A percentile compares a stretch with the other conserved stretches of the same genome.
These are phyloP conservation scores for Rotaria sp. DNA, from an alignment of 2,888 invertebrate species.

Conservation along the genomic window DNA sequence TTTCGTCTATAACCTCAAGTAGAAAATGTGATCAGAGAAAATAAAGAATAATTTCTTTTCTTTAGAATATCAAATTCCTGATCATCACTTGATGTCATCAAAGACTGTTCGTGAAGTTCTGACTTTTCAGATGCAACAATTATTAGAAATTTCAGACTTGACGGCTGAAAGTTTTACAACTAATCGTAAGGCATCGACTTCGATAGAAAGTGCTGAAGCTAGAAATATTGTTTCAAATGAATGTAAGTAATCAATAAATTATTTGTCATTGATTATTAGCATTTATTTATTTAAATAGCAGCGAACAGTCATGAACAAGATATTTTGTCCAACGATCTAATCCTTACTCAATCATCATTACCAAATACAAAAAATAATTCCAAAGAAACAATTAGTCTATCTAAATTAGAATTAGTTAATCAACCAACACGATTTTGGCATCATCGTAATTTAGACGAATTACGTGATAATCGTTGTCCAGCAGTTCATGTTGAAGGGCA, in stretches of 20 bases:
- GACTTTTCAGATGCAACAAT: background rate
- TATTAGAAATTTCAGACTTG: background rate
- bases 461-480: background rate
- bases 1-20: background rate
- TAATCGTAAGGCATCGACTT: no score
- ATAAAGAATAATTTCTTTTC: background rate
- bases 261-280: no score
- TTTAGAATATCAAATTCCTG: background rate
- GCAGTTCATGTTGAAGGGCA: background rate
- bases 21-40: background rate
- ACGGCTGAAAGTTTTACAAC: background rate
- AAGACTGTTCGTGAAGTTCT: background rate
- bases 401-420: no score
- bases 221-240: no score
- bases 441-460: background rate
- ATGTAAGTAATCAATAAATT: no score
- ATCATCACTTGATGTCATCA: background rate
- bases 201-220: background rate
- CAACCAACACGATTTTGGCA: background rate
- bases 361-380: no score
- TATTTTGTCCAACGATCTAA: no score
- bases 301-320: no score
- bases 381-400: no score
- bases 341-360: no score
- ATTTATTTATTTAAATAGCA: no score